Conservation (phyloP, 2,888 invertebrate genomes). For the Noctua fimbriata region DNA sequence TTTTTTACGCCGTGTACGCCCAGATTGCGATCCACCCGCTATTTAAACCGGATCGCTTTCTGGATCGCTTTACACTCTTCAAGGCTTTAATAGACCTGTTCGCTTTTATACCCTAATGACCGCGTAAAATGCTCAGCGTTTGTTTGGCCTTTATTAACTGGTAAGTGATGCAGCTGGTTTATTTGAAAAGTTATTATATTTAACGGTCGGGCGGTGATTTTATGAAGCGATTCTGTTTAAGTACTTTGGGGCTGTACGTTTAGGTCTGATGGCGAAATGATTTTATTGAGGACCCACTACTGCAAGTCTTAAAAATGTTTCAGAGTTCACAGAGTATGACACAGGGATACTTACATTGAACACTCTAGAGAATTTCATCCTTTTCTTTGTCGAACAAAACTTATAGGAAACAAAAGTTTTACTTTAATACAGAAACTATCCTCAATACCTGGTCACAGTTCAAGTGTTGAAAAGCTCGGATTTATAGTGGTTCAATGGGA, state of each 20-base stretch:
- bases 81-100: constrained; percentile 83
- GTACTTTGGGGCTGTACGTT: constrained; percentile 4
- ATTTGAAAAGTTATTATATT: constrained; percentile 60
- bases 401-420: constrained; percentile 49
- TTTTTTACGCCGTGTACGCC: constrained; percentile 83
- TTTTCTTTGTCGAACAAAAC: constrained; percentile 28
- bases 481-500: constrained; percentile 61
- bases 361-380: constrained; percentile 17
- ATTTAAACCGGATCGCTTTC: constrained; percentile 85
- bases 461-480: constrained; percentile 58
- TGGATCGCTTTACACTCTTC: constrained; percentile 85
- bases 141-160: constrained; percentile 63
- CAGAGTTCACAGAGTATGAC: not conserved
- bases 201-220: constrained; percentile 39
- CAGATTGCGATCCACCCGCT: constrained; percentile 83
- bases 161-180: constrained; percentile 60
- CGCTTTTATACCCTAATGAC: constrained; percentile 85
- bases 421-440: constrained; percentile 33
- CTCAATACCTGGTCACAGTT: constrained; percentile 46
- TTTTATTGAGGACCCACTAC: not conserved
- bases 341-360: not conserved
- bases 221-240: constrained; percentile 36
- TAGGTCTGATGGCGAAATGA: not conserved
- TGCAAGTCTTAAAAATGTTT: not conserved
- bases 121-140: constrained; percentile 79